Evolutionary conservation across 2,888 invertebrate species (phyloP), one percentile per base, ranked within the genome.

Genomic region (Ochlodes sylvanus): DNA sequence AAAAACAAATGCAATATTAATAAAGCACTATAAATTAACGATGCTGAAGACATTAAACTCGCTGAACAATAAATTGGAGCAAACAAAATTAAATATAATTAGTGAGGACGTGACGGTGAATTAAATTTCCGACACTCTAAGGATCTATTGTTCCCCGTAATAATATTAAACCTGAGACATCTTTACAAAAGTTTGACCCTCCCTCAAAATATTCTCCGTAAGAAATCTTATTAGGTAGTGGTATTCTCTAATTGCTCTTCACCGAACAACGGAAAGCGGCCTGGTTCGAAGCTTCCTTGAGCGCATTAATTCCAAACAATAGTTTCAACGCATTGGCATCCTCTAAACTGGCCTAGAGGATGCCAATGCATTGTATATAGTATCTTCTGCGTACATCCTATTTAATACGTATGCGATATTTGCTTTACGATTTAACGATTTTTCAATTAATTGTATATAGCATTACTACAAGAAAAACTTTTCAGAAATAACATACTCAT

Each of bases 81-180:
- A 63, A 68, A 56, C 57, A 75, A 77, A 75, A 79, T 76, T 76
- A 77, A 78, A 77, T 75, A 71, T 85, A 84, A 86, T 82, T 80
- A 81, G 80, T 81, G 78, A 81, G 83, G 81, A 84, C 82, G 77
- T 77, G 75, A 72, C 77, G 73, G 57, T 70, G 70, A 74, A 75
- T 86, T 82, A 84, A 87, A 87, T 86, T 82, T 83, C 81, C 83
- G 81, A 77, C 80, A 79, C 81, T 81, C 77, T 63, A 77, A 74
- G 77, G 77, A 79, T 85, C 85, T 82, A 87, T 88, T 88, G 86
- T 86, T 87, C 85, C 81, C 82, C 79, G 85, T 84, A 87, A 88
- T 87, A 85, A 85, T 83, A 72, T 75, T 74, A 72, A 71, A 72
- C 71, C 72, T 70, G 72, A 70, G 70, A 72, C 69, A 71, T 72